A percentile compares a stretch with the other conserved stretches of the same genome.
phyloP scores from a whole-genome alignment of 2,888 invertebrate species.

The Yponomeuta sedellus region DNA sequence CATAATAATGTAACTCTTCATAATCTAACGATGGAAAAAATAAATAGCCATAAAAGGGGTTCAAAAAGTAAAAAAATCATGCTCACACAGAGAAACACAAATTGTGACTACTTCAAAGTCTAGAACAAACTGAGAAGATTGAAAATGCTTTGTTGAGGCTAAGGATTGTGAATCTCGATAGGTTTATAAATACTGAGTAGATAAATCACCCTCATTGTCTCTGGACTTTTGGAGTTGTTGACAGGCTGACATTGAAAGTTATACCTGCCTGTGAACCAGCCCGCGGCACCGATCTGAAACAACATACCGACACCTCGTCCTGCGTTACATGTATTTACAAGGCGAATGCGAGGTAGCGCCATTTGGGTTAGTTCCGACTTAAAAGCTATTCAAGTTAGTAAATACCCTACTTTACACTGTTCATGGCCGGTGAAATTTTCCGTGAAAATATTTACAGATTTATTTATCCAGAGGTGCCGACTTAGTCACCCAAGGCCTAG shows the following conservation, averaged over 20 bases:
- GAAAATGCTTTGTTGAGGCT: not conserved
- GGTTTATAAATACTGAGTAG: constrained; percentile 3
- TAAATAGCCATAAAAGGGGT: too few relatives aligned
- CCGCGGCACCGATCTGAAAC: constrained; percentile 91
- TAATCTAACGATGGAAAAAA: too few relatives aligned
- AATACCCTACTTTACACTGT: constrained; percentile 25
- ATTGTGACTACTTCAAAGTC: not conserved
- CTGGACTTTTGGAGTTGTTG: constrained; percentile 94
- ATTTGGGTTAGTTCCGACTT: not conserved
- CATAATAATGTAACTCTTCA: too few relatives aligned
- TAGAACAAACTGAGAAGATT: not conserved
- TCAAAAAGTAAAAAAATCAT: not conserved
- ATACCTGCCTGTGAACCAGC: constrained; percentile 97
- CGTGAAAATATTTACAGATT: constrained; percentile 20
- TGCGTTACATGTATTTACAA: constrained; percentile 40
- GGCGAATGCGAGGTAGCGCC: not conserved
- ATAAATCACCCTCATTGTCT: constrained; percentile 92
- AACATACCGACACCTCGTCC: constrained; percentile 69
- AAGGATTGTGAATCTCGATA: not conserved
- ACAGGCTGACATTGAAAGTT: constrained; percentile 97
- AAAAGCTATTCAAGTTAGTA: not conserved
- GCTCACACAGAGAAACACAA: not conserved
- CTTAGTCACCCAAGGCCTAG: not conserved
- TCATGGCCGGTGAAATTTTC: not conserved
- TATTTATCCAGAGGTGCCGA: not conserved